Base-by-base conservation (phyloP, 2,113 vertebrate genomes). In the Chloropsis hardwickii region DNA sequence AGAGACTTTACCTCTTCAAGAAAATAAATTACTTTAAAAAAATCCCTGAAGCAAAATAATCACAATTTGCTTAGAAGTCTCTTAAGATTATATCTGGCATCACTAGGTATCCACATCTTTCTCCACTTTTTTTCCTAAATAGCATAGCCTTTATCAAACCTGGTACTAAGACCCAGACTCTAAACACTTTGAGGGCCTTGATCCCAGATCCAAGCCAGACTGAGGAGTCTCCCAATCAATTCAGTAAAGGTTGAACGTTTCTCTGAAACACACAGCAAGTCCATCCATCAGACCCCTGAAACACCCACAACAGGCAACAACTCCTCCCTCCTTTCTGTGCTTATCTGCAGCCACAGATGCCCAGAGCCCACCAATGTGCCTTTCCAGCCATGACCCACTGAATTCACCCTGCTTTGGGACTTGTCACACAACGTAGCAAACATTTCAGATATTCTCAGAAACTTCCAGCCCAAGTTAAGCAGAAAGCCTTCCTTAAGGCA, bases 351-450 rank as follows among this genome's bases (percentile, higher is more conserved):
- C 6, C 66, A 21, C 14, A 22, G n/a, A 8, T 35, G 19, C 27
- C 50, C 64, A 74, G 53, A 44, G 37, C 3, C 1, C 37, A 16
- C 4, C 12, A 29, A 27, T 0, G 1, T 16, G 19, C 17, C n/a
- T 65, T 69, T 37, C 50, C 39, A 60, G 48, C 28, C 17, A 5
- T 0, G 1, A 54, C 2, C n/a, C 57, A 33, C 8, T 15, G 47
- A 54, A 50, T 31, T 56, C 58, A n/a, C 27, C 4, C 51, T 33
- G 22, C 12, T 25, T 24, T 56, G 56, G 25, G 50, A 62, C 35
- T 47, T 31, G 11, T 14, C 50, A 66, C 0, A 1, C 39, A 60
- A 66, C 48, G 22, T 0, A 14, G 17, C 9, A 70, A 67, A 50
- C 1, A 0, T 58, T 71, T 54, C 5, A 45, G n/a, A 51, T 25